Conservation (phyloP, 2,113 vertebrate genomes). For the Rutilus rutilus region DNA sequence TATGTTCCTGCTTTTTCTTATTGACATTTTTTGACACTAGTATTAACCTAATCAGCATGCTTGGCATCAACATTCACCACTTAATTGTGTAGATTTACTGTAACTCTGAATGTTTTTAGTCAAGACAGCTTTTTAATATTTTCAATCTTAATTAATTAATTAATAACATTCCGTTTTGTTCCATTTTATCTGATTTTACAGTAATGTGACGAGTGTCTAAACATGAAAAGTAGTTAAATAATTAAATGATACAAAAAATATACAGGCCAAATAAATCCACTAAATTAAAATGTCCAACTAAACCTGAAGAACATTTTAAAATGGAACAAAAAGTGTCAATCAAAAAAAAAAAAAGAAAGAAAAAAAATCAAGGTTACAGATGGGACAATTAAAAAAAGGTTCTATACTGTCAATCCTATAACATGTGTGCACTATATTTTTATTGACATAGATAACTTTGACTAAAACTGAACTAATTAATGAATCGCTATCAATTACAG, state of each 20-base stretch:
- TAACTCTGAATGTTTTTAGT: neutral
- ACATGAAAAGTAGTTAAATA: neutral
- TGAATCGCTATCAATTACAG: conserved; percentile 70
- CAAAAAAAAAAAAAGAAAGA: neutral
- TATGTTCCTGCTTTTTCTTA: conserved; percentile 8
- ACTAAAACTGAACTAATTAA: conserved; percentile 74
- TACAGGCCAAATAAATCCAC: conserved; percentile 7
- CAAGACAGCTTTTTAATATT: neutral
- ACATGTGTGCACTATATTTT: conserved; percentile 59
- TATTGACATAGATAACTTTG: conserved; percentile 77
- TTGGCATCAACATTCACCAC: neutral
- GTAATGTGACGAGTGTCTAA: neutral
- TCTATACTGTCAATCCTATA: conserved; percentile 60
- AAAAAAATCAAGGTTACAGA: conserved; percentile 16
- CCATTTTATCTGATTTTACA: neutral
- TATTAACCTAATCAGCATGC: neutral
- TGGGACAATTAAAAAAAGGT: conserved; percentile 39
- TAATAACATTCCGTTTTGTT: neutral
- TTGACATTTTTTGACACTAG: conserved; percentile 1
- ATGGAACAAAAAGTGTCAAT: conserved; percentile 43
- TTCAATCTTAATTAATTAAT: neutral
- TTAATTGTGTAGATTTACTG: neutral
- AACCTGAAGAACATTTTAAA: conserved; percentile 2
- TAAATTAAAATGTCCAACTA: conserved; percentile 31
- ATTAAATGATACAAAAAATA: neutral